Conservation (phyloP, 2,797 vertebrate species). For the Ptychadena robeensis region DNA sequence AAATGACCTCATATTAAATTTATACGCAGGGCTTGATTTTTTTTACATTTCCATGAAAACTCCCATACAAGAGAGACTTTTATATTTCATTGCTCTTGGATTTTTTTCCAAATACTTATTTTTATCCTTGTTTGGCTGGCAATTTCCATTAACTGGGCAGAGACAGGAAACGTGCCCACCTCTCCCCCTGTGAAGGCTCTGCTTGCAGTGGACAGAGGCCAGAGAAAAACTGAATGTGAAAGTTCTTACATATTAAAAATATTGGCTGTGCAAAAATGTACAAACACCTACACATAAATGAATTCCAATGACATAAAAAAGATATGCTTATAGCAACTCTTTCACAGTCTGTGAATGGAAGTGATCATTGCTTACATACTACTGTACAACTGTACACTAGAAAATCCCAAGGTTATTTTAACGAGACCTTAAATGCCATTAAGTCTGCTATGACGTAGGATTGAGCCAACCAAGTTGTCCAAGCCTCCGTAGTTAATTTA, state of each 20-base stretch:
- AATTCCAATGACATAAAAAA: not conserved
- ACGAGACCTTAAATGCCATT: too few species aligned
- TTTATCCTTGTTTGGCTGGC: conserved; percentile 50
- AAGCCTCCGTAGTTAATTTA: too few species aligned
- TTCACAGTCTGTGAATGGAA: too few species aligned
- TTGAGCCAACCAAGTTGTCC: too few species aligned
- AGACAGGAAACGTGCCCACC: conserved; percentile 53
- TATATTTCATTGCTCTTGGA: not conserved
- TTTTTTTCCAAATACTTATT: conserved; percentile 21
- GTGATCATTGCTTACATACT: too few species aligned
- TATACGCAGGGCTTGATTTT: not conserved
- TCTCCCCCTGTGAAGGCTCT: not conserved
- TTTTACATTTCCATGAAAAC: too few species aligned
- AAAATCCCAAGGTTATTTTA: too few species aligned
- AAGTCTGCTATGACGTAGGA: too few species aligned
- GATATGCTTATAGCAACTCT: too few species aligned
- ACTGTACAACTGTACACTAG: too few species aligned
- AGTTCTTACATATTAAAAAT: not conserved
- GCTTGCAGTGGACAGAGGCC: conserved; percentile 40
- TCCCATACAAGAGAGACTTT: not conserved
- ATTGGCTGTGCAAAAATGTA: not conserved
- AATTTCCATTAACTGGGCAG: conserved; percentile 54
- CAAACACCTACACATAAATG: not conserved
- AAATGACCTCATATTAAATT: too few species aligned
- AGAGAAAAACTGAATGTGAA: conserved; percentile 12